These are phyloP conservation scores for Embiotoca jacksoni DNA, from an alignment of 2,113 vertebrate species.

Conservation along the genomic window DNA sequence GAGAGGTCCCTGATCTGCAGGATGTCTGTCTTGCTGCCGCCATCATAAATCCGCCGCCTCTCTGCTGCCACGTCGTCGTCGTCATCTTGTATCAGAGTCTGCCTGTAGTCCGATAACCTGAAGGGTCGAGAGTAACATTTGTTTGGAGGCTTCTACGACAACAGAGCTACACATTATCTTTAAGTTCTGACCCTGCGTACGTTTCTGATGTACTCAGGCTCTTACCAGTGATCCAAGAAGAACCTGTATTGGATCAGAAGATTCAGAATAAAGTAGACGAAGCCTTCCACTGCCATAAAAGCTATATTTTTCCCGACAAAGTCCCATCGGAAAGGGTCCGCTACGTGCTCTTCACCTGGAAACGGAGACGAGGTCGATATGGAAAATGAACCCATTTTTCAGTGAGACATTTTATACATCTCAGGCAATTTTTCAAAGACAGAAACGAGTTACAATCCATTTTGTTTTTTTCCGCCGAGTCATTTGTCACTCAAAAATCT, in stretches of 20 bases:
- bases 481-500: no score
- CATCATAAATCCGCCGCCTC: constrained; percentile 88
- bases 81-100: constrained; percentile 80
- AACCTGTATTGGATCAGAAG: constrained; percentile 91
- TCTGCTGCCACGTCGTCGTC: constrained; percentile 94
- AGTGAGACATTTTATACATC: background rate
- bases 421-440: background rate
- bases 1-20: constrained; percentile 90
- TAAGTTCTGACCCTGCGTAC: background rate
- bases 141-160: background rate
- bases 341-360: constrained; percentile 89
- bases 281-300: constrained; percentile 92
- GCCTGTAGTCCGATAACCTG: constrained; percentile 83
- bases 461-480: no score
- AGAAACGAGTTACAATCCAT: no score
- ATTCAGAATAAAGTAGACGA: constrained; percentile 90
- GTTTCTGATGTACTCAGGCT: background rate
- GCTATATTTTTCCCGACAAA: constrained; percentile 92
- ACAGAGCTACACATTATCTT: background rate
- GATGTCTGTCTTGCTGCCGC: constrained; percentile 89
- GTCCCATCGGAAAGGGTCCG: constrained; percentile 93
- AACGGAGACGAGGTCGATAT: constrained; percentile 3
- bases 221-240: constrained; percentile 89
- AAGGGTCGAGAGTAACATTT: constrained; percentile 12
- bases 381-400: constrained; percentile 3